A percentile compares a stretch with the other conserved stretches of the same genome.
phyloP scores from a whole-genome alignment of 2,888 invertebrate species.

The Calameuta idolon region DNA sequence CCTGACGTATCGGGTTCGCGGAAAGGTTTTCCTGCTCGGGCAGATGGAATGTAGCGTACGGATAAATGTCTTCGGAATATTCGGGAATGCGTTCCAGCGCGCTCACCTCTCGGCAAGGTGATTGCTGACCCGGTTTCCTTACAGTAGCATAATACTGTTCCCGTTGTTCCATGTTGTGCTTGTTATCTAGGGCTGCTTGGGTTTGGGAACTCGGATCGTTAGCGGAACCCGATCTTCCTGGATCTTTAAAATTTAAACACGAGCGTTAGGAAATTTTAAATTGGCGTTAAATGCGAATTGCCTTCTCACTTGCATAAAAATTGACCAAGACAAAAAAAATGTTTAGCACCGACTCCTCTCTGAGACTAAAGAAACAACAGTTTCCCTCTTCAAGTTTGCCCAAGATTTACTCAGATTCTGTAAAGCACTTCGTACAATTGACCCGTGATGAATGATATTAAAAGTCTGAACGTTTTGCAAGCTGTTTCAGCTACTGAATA shows the following conservation, averaged over 20 bases:
- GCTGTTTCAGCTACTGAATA: background rate
- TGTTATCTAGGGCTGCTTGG: slow-evolving; percentile 64
- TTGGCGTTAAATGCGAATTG: background rate
- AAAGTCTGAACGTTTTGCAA: background rate
- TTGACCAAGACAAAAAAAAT: background rate
- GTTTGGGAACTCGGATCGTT: slow-evolving; percentile 61
- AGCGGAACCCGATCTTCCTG: slow-evolving; percentile 49
- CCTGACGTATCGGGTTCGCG: slow-evolving; percentile 67
- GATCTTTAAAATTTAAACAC: slow-evolving; percentile 36
- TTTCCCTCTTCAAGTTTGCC: background rate
- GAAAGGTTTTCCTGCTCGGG: slow-evolving; percentile 71
- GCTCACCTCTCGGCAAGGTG: slow-evolving; percentile 64
- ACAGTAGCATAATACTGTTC: slow-evolving; percentile 71
- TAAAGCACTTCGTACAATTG: background rate
- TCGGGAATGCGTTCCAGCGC: slow-evolving; percentile 71
- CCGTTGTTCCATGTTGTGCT: slow-evolving; percentile 68
- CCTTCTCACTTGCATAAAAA: background rate
- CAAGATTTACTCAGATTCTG: background rate
- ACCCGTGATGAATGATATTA: background rate
- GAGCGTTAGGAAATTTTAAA: background rate
- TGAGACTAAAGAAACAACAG: background rate
- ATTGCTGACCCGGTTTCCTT: slow-evolving; percentile 67
- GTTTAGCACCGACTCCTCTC: background rate
- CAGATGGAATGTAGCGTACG: slow-evolving; percentile 73
- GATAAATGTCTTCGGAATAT: slow-evolving; percentile 74